These are phyloP conservation scores for Sminthurides aquaticus DNA, from an alignment of 2,888 invertebrate genomes.

Conservation along the genomic window DNA sequence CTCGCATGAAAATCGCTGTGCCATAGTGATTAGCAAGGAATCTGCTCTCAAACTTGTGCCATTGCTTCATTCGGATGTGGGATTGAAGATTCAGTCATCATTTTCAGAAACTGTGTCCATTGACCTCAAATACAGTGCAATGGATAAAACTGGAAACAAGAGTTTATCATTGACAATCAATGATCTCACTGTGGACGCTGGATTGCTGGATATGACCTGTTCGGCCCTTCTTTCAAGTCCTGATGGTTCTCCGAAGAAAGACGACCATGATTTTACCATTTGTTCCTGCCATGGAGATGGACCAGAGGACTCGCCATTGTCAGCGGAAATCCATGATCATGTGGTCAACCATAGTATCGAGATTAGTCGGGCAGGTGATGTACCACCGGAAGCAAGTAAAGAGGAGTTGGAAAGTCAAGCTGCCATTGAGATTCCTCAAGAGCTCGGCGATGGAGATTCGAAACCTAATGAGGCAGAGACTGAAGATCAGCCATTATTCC, in stretches of 20 bases:
- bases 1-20: background rate
- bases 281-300: constrained; percentile 14
- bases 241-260: constrained; percentile 4
- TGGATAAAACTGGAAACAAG: no score
- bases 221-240: constrained; percentile 14
- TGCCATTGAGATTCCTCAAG: background rate
- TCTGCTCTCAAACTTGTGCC: no score
- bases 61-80: no score
- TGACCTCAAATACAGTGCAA: no score
- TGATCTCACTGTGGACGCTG: constrained; percentile 7
- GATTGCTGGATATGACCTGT: constrained; percentile 17
- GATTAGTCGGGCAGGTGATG: constrained; percentile 4
- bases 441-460: background rate
- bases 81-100: no score
- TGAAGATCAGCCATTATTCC: background rate
- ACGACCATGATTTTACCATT: background rate
- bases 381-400: background rate
- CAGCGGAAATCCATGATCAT: background rate
- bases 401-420: background rate
- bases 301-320: background rate
- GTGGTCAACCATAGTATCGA: constrained; percentile 1
- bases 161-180: constrained; percentile 2
- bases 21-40: background rate
- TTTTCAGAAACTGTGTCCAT: no score
- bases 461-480: background rate